These are phyloP conservation scores for Chaenodraco wilsoni DNA, from an alignment of 2,797 vertebrate genomes.

Conservation along the genomic window DNA sequence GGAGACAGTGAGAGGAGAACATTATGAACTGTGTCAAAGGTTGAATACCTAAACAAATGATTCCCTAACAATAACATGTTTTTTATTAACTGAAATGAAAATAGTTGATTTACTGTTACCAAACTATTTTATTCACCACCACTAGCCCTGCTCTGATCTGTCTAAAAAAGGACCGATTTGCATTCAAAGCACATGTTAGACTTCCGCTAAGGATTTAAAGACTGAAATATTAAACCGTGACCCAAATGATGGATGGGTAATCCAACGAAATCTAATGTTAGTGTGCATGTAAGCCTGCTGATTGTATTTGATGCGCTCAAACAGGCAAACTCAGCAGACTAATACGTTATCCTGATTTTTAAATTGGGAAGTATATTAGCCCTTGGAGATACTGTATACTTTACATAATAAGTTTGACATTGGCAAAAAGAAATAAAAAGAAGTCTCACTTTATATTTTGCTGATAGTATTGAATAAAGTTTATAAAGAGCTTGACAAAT, in stretches of 20 bases:
- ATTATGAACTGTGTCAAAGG: no score
- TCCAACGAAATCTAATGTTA: background rate
- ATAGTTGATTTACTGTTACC: background rate
- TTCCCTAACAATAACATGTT: background rate
- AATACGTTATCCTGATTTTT: background rate
- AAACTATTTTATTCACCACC: background rate
- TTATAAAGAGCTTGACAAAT: background rate
- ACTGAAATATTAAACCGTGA: background rate
- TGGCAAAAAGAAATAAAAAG: background rate
- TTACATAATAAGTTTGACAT: constrained; percentile 3
- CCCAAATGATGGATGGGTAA: constrained; percentile 3
- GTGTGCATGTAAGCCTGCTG: background rate
- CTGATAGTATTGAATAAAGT: background rate
- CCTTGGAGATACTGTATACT: background rate
- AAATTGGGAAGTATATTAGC: background rate
- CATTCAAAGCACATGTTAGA: background rate
- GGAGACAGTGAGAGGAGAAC: no score
- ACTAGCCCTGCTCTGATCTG: background rate
- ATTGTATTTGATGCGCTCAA: background rate
- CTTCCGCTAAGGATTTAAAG: background rate
- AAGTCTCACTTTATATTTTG: background rate
- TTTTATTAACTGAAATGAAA: background rate
- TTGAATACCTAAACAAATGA: no score
- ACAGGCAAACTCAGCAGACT: background rate
- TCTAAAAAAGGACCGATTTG: background rate